Base-by-base conservation (phyloP, 2,888 invertebrate genomes). In the Xestobium rufovillosum region DNA sequence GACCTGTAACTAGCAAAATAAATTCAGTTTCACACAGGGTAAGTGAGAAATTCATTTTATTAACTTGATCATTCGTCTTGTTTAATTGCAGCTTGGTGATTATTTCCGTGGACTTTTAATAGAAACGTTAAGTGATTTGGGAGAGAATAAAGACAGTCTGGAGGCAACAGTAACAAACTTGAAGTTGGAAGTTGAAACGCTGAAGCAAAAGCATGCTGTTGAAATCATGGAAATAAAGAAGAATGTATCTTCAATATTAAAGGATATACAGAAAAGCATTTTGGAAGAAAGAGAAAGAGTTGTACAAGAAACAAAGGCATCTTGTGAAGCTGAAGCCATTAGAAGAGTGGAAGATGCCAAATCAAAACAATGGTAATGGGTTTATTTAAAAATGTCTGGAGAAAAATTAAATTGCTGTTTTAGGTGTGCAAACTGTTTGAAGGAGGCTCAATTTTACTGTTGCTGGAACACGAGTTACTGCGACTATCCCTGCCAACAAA, bases 381-480 rank as follows among this genome's bases (percentile, higher is more conserved):
- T n/a, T n/a, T n/a, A n/a, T n/a, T n/a, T n/a, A n/a, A n/a, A n/a
- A n/a, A n/a, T n/a, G n/a, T n/a, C n/a, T n/a, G n/a, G n/a, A n/a
- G n/a, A n/a, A n/a, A n/a, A n/a, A n/a, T n/a, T n/a, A n/a, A n/a
- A n/a, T n/a, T n/a, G n/a, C n/a, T n/a, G n/a, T 49, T 51, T 14
- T 47, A 76, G 76, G 76, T 95, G 95, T 63, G 82, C 86, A 0
- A 75, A 78, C 58, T 95, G 95, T 65, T 75, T 76, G 26, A 83
- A 83, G 49, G 92, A 92, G 64, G 89, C 94, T 0, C 79, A 84
- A 51, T 88, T 89, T 63, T 90, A 91, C 65, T 95, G 95, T 58
- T 95, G 95, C 59, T 95, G 94, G 92, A 94, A 92, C 68, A 92
- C 92, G 0, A 81, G 89, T 34, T 95, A 95, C 65, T 95, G 94